Percentiles rank a stretch among this genome's conserved stretches.
These are phyloP conservation scores for Tyrophagus putrescentiae DNA, from an alignment of 1,140 invertebrate species.

Conservation along the genomic window DNA sequence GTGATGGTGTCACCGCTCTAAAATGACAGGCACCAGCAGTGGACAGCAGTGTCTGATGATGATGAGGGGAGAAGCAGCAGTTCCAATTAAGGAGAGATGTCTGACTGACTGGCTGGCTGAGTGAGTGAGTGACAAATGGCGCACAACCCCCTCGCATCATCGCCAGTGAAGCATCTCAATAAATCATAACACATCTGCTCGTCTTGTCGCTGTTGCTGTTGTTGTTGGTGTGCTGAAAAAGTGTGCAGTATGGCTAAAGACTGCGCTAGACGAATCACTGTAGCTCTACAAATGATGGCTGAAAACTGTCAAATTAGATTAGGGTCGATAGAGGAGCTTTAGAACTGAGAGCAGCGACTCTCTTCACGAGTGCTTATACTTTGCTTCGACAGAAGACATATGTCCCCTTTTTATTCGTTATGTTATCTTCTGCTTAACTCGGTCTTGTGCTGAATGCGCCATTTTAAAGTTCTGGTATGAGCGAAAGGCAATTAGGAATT, in stretches of 20 bases:
- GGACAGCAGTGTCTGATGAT: neutral
- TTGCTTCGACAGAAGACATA: neutral
- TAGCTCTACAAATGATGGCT: too few species aligned
- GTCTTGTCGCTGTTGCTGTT: neutral
- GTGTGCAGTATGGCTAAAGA: too few species aligned
- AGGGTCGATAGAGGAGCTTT: too few species aligned
- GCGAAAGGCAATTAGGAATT: neutral
- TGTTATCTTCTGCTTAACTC: neutral
- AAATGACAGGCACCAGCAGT: neutral
- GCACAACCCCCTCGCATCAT: too few species aligned
- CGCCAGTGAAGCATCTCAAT: too few species aligned
- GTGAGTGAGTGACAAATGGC: too few species aligned
- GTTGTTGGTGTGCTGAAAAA: too few species aligned
- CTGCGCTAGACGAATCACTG: too few species aligned
- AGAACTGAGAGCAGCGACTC: too few species aligned
- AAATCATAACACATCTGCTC: slow-evolving; percentile 1
- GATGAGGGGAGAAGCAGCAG: neutral
- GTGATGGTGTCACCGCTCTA: neutral
- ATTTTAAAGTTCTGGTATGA: neutral
- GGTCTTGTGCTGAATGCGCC: neutral
- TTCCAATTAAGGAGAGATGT: neutral
- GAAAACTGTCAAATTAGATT: slow-evolving; percentile 11
- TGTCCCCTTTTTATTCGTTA: neutral
- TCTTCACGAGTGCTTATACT: too few species aligned
- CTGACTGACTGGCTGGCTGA: neutral